Base-by-base conservation (phyloP, 2,113 vertebrate genomes). In the Gallinago undulata region DNA sequence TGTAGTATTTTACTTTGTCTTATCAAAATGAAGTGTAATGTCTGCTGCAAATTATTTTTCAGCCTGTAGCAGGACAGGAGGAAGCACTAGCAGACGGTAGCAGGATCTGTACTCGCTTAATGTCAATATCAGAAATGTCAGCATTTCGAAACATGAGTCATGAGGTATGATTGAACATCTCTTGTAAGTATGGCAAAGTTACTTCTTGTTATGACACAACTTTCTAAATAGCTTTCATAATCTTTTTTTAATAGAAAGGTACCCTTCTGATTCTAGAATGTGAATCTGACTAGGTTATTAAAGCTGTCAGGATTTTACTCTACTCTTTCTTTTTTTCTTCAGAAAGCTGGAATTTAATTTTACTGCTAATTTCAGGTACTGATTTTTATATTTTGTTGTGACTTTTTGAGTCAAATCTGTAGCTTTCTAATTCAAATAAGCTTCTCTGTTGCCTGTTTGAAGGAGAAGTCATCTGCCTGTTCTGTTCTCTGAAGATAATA, bases 71-170 rank as follows among this genome's bases (percentile, higher is more conserved):
- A 56, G 89, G 92, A 79, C 87, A 96, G 37, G 97, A 97, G 56
- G 85, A 97, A 75, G 55, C 43, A 27, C 87, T 92, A 22, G 30
- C 82, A 64, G 94, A 94, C 0, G 96, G 95, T 23, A 73, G 75
- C 9, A 90, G 66, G 55, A 93, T 93, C 53, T 63, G 48, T 64
- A 93, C 95, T 87, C 97, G 73, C 25, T 81, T 92, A 25, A 96
- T 96, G 96, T 97, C 96, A 23, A 74, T 98, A 80, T 95, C 97
- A 19, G 83, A 68, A 93, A 96, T 95, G 92, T 37, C 94, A 50
- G 84, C 91, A 2, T 97, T 96, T 95, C 91, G 78, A 57, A 94
- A 88, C 56, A 91, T 96, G 96, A 97, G 97, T 74, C 96, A 97
- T 45, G 97, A 98, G 97, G 97, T 97, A 97, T 64, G 91, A 62